Evolutionary conservation across 1,140 invertebrate genomes (phyloP).

Genomic region (Brachionus koreanus): DNA sequence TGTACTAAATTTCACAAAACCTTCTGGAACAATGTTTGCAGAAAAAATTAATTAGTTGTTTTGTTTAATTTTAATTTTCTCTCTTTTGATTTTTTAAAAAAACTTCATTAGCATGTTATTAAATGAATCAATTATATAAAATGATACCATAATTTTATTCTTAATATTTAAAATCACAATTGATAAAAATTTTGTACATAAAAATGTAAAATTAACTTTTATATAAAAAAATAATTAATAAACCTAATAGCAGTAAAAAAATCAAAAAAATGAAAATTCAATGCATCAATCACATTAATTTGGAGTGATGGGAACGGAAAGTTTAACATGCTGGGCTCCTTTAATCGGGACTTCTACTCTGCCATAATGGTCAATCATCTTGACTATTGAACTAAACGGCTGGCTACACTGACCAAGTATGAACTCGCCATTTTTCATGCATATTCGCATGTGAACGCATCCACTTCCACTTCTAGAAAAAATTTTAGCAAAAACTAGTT

Average conservation of each 20-base stretch:
- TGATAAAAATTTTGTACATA: neutral
- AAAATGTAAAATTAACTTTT: constrained; percentile 1
- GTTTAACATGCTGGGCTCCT: constrained; percentile 36
- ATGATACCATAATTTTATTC: neutral
- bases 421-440: constrained; percentile 38
- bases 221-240: neutral
- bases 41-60: too few relatives aligned
- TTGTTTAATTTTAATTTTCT: too few relatives aligned
- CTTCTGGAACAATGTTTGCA: too few relatives aligned
- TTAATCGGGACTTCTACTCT: constrained; percentile 30
- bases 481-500: neutral
- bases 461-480: constrained; percentile 28
- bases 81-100: too few relatives aligned
- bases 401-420: constrained; percentile 39
- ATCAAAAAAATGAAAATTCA: neutral
- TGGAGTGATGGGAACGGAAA: constrained; percentile 9
- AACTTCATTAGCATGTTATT: too few relatives aligned
- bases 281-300: neutral
- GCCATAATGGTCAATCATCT: constrained; percentile 37
- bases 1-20: too few relatives aligned
- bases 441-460: constrained; percentile 44
- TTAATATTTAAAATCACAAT: neutral
- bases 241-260: neutral
- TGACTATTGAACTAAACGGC: constrained; percentile 35
- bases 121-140: too few relatives aligned